Evolutionary conservation across 2,113 vertebrate species (phyloP), one percentile per base, ranked within the genome.

Genomic region (Galbula dea): DNA sequence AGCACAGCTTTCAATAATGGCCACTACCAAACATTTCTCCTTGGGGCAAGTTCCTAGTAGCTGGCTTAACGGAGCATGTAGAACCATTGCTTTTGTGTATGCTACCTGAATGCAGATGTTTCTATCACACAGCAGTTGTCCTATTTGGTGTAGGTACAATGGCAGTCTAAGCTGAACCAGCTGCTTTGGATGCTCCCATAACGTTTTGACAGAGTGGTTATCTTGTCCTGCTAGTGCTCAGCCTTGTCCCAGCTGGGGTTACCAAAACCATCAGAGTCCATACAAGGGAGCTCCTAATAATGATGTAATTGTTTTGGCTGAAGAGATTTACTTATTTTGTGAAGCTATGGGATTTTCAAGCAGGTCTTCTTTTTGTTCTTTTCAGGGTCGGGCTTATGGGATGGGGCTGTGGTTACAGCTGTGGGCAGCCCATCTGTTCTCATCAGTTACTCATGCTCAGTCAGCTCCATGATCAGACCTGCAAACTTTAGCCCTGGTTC

Each of bases 141-240:
- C 48, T 54, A 24, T 3, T 9, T n/a, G 27, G 5, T 49, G 36
- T 55, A 59, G 49, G 17, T 41, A n/a, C 55, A 39, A 7, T 13
- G 45, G 37, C 15, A n/a, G 54, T 3, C 36, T 6, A 14, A 67
- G 49, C 45, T 55, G 66, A 41, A 26, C 26, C 29, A 46, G 32
- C 19, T 22, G 45, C 29, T 67, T 46, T 20, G 21, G 34, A 1
- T 2, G 36, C 11, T 15, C 37, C 39, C 1, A 0, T 36, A 32
- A 41, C 18, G 26, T 14, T 5, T 11, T 36, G 52, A 29, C 24
- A 52, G 32, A 45, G 37, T 2, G 17, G 17, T n/a, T 30, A 6
- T 48, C 52, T 34, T 46, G 26, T 37, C 55, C 23, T 55, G 39
- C 34, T 26, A 10, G 39, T 23, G 30, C n/a, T 57, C 39, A 43